phyloP scores from a whole-genome alignment of 2,113 vertebrate species.

The Tragulus kanchil region DNA sequence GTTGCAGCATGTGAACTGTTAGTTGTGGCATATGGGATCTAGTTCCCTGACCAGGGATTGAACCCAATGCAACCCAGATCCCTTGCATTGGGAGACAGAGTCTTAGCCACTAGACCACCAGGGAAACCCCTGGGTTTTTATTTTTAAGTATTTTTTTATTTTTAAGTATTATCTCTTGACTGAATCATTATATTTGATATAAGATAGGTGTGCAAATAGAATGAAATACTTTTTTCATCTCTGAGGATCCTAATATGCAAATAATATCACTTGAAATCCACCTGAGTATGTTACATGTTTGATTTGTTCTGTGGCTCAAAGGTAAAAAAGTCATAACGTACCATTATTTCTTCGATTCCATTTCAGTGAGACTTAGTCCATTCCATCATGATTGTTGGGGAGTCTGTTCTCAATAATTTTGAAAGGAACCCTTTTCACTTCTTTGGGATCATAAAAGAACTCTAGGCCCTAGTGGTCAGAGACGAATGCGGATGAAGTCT shows the following conservation, averaged over 20 bases:
- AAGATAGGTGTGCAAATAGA: neutral
- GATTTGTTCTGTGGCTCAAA: neutral
- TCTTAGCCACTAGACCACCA: no score
- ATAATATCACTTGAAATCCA: neutral
- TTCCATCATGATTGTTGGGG: neutral
- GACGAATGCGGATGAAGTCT: neutral
- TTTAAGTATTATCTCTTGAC: constrained; percentile 5
- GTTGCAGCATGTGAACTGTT: no score
- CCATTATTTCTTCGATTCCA: neutral
- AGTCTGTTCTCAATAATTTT: neutral
- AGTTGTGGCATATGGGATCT: no score
- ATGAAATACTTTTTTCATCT: neutral
- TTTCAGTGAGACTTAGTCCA: neutral
- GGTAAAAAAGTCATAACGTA: neutral
- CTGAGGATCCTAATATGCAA: neutral
- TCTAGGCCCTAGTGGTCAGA: neutral
- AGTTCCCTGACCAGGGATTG: no score
- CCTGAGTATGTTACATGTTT: neutral
- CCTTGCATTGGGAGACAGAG: no score
- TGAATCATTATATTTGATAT: neutral
- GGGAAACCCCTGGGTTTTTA: no score
- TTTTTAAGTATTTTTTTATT: neutral
- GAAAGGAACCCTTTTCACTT: neutral
- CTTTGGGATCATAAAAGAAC: neutral
- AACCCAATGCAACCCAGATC: no score